Percentiles rank a stretch among this genome's conserved stretches.
These are phyloP conservation scores for Xylota sylvarum DNA, from an alignment of 2,888 invertebrate genomes.

Conservation along the genomic window DNA sequence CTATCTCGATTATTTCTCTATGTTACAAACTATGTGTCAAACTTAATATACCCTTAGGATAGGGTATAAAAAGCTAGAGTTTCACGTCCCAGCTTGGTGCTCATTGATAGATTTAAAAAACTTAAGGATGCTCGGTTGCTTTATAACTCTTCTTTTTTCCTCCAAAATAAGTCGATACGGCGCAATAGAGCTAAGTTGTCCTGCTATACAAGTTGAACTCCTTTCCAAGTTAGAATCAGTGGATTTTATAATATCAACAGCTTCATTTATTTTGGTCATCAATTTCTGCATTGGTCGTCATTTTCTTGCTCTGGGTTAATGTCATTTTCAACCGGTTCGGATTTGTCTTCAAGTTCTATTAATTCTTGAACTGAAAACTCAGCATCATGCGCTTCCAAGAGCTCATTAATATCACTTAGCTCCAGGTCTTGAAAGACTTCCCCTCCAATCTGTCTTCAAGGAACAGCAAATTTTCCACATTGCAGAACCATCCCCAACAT, in stretches of 20 bases:
- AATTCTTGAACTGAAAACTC: conserved; percentile 17
- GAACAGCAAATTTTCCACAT: no score
- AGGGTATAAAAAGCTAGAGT: no score
- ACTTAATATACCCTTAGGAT: no score
- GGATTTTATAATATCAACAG: conserved; percentile 4
- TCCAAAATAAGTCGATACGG: neutral
- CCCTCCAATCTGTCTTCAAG: no score
- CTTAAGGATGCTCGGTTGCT: neutral
- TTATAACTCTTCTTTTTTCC: neutral
- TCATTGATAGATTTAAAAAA: no score
- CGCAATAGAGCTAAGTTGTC: neutral
- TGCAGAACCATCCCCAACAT: conserved; percentile 16
- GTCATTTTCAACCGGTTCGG: conserved; percentile 1
- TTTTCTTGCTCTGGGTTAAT: neutral
- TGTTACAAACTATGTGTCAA: no score
- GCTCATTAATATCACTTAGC: conserved; percentile 15
- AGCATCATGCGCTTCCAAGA: conserved; percentile 11
- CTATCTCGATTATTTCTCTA: no score
- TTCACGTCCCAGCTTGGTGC: no score
- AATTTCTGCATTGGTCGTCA: neutral
- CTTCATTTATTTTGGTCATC: conserved; percentile 10
- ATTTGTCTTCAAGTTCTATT: no score
- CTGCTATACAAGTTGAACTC: conserved; percentile 2
- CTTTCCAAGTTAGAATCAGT: conserved; percentile 7
- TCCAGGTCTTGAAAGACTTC: conserved; percentile 19